Base-by-base conservation (phyloP, 2,888 invertebrate genomes). In the Amblyjoppa fuscipennis region DNA sequence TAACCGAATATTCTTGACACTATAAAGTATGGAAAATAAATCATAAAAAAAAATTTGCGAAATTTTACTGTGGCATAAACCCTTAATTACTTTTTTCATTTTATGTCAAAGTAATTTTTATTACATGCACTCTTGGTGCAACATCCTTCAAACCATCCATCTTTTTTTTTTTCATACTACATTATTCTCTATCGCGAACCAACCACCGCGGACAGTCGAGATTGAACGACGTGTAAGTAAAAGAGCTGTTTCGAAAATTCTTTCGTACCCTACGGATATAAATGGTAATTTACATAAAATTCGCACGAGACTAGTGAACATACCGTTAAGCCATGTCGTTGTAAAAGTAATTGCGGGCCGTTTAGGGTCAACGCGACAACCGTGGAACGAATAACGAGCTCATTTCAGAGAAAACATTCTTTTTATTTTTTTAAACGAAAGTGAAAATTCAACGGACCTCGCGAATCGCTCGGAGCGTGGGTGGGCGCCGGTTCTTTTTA, bases 341-440 rank as follows among this genome's bases (percentile, higher is more conserved):
- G 20, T 56, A 69, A 69, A 69, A 69, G 51, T 49, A 49, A 51
- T 69, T 25, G 56, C 20, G 5, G 28, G 13, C 2, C 25, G 7
- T 77, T 69, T 45, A n/a, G 45, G 53, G 41, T 41, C 9, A 28
- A 41, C 59, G 13, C 2, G 56, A 9, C 1, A 59, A 74, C 28
- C 28, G 16, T 28, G 45, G 9, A 9, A 61, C 45, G 45, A 20
- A 38, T 5, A 38, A 20, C 41, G 45, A 61, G 59, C 3, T 74
- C 28, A 59, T 59, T 59, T 28, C 11, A 59, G 34, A 53, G 59
- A 13, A 34, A 64, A 64, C 34, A 34, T 64, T 51, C 31, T 51
- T 64, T 49, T 51, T 75, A 45, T 53, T 53, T 53, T 71, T 31
- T 81, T 20, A 28, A 28, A 74, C 74, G 68, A 25, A 49, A 73